Evolutionary conservation across 2,888 invertebrate species (phyloP).

Genomic region (Seladonia tumulorum): DNA sequence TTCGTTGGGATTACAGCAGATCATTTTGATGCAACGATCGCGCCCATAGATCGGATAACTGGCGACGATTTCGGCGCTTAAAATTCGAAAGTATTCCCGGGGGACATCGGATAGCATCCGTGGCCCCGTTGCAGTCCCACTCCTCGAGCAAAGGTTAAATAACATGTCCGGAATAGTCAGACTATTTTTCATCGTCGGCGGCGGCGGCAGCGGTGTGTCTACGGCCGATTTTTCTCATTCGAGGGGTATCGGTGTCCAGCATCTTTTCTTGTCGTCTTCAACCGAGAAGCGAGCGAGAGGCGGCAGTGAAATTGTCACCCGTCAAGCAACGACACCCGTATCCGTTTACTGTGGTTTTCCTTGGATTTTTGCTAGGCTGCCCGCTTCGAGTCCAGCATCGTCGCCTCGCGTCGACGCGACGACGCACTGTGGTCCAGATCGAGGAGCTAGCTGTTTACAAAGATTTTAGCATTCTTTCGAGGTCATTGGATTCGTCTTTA

Average conservation of each 20-base stretch:
- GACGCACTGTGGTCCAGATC: no score
- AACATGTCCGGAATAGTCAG: slow-evolving; percentile 1
- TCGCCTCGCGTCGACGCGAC: no score
- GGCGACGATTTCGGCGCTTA: background rate
- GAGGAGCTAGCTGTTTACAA: no score
- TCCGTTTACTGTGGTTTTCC: slow-evolving; percentile 73
- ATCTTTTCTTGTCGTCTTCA: slow-evolving; percentile 16
- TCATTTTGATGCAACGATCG: background rate
- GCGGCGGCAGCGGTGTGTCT: background rate
- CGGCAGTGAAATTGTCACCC: slow-evolving; percentile 48
- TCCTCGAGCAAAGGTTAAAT: slow-evolving; percentile 31
- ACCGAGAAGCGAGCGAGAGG: background rate
- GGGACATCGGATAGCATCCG: slow-evolving; percentile 16
- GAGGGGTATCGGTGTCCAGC: slow-evolving; percentile 34
- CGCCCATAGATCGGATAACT: background rate
- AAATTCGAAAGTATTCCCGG: slow-evolving; percentile 45
- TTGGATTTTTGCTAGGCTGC: slow-evolving; percentile 64
- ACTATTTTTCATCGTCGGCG: background rate
- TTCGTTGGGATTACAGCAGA: background rate
- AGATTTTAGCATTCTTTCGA: no score
- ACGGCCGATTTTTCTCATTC: background rate
- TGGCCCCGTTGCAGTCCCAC: slow-evolving; percentile 31
- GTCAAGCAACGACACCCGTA: slow-evolving; percentile 55
- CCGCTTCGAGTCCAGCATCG: slow-evolving; percentile 28
- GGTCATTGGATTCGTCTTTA: no score